These are phyloP conservation scores for Rambutsinella grinnellia DNA, from an alignment of 2,888 invertebrate genomes.

Conservation along the genomic window DNA sequence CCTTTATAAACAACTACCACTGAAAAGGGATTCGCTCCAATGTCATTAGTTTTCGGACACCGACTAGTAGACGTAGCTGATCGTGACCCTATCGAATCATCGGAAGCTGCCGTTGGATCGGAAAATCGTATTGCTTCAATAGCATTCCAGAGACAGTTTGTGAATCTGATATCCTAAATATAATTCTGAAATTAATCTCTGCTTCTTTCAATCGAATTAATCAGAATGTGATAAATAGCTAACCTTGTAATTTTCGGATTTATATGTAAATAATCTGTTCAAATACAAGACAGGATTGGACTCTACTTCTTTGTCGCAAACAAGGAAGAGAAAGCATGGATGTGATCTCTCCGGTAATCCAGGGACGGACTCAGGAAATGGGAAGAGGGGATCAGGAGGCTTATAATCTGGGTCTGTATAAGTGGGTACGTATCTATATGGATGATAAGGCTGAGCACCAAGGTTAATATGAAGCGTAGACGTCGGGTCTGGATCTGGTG, in stretches of 20 bases:
- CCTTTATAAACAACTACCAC: constrained; percentile 50
- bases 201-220: neutral
- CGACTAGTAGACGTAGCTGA: constrained; percentile 7
- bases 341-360: constrained; percentile 64
- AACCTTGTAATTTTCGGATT: constrained; percentile 58
- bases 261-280: constrained; percentile 55
- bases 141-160: constrained; percentile 64
- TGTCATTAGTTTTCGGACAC: constrained; percentile 25
- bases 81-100: neutral
- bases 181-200: neutral
- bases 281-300: constrained; percentile 60
- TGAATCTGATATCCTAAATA: constrained; percentile 58
- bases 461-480: constrained; percentile 6
- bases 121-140: constrained; percentile 28
- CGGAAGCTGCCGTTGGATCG: neutral
- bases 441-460: constrained; percentile 18
- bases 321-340: constrained; percentile 60
- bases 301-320: constrained; percentile 29
- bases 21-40: constrained; percentile 38
- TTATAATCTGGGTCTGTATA: constrained; percentile 60
- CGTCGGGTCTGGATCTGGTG: constrained; percentile 18
- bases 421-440: constrained; percentile 53
- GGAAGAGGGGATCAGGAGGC: constrained; percentile 58
- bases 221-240: neutral
- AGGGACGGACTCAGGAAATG: constrained; percentile 59